A percentile compares a stretch with the other conserved stretches of the same genome.
Conservation (phyloP, 2,797 vertebrate species). For the Hoplostethus mediterraneus region DNA sequence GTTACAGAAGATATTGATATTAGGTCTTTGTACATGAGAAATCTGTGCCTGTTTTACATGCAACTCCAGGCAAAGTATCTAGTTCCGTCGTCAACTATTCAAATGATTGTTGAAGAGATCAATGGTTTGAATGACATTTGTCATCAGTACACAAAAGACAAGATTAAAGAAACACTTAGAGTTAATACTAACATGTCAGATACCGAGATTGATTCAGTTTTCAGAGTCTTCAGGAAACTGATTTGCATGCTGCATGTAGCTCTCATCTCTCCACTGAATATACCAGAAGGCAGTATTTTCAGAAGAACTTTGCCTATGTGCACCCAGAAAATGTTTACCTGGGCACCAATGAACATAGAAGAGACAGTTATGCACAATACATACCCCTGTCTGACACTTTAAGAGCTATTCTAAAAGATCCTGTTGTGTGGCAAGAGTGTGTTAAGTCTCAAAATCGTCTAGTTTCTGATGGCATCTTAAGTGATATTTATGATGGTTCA, state of each 20-base stretch:
- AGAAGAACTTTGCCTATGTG: slow-evolving; percentile 44
- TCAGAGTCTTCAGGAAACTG: slow-evolving; percentile 19
- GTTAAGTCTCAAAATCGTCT: slow-evolving; percentile 5
- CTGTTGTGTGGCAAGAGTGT: slow-evolving; percentile 40
- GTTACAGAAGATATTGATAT: slow-evolving; percentile 34
- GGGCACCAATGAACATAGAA: slow-evolving; percentile 42
- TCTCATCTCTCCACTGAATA: slow-evolving; percentile 32
- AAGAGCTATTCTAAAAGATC: slow-evolving; percentile 36
- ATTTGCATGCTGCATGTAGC: slow-evolving; percentile 45
- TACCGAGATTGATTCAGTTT: slow-evolving; percentile 36
- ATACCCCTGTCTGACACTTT: slow-evolving; percentile 39
- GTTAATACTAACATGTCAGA: slow-evolving; percentile 15
- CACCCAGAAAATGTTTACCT: slow-evolving; percentile 42
- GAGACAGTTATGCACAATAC: slow-evolving; percentile 42
- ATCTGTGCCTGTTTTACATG: slow-evolving; percentile 50
- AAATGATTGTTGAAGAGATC: slow-evolving; percentile 48
- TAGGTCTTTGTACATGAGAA: slow-evolving; percentile 43
- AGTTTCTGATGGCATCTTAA: slow-evolving; percentile 10
- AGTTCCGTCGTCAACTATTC: slow-evolving; percentile 30
- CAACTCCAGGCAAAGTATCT: slow-evolving; percentile 41
- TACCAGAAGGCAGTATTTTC: slow-evolving; percentile 33
- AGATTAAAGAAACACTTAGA: slow-evolving; percentile 24
- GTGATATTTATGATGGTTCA: slow-evolving; percentile 33
- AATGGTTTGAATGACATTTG: slow-evolving; percentile 35
- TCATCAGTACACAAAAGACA: slow-evolving; percentile 31